phyloP scores from a whole-genome alignment of 2,113 vertebrate genomes.

The Brachyhypopomus gauderio region DNA sequence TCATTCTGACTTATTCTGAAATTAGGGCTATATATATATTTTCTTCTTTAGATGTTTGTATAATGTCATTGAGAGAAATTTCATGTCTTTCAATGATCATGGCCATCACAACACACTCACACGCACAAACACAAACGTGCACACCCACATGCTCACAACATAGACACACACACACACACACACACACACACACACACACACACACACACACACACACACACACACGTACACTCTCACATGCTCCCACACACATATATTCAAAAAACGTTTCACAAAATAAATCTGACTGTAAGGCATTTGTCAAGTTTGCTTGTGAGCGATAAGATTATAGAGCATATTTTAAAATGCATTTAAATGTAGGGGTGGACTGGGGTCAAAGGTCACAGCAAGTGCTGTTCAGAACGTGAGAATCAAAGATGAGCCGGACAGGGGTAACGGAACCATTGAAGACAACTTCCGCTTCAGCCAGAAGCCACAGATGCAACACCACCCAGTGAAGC shows the following conservation, averaged over 20 bases:
- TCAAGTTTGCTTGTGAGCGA: slow-evolving; percentile 37
- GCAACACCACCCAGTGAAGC: background rate
- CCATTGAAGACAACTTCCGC: background rate
- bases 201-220: slow-evolving; percentile 8
- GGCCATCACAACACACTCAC: slow-evolving; percentile 23
- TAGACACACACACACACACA: slow-evolving; percentile 18
- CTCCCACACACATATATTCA: slow-evolving; percentile 31
- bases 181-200: slow-evolving; percentile 16
- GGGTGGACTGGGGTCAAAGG: slow-evolving; percentile 2
- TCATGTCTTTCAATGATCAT: slow-evolving; percentile 19
- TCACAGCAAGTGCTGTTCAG: background rate
- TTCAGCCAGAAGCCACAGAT: background rate
- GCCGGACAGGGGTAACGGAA: background rate
- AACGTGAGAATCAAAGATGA: background rate
- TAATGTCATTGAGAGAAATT: slow-evolving; percentile 25
- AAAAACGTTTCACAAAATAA: slow-evolving; percentile 45
- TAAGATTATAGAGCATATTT: slow-evolving; percentile 13
- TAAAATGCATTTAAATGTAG: slow-evolving; percentile 16
- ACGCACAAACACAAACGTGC: slow-evolving; percentile 8
- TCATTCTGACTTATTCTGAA: too few relatives aligned
- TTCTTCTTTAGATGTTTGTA: background rate
- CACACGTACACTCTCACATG: slow-evolving; percentile 12
- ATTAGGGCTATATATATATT: background rate
- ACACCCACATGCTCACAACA: slow-evolving; percentile 13
- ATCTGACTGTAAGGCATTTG: slow-evolving; percentile 45